Base-by-base conservation (phyloP, 2,113 vertebrate species). In the Apodemus speciosus region DNA sequence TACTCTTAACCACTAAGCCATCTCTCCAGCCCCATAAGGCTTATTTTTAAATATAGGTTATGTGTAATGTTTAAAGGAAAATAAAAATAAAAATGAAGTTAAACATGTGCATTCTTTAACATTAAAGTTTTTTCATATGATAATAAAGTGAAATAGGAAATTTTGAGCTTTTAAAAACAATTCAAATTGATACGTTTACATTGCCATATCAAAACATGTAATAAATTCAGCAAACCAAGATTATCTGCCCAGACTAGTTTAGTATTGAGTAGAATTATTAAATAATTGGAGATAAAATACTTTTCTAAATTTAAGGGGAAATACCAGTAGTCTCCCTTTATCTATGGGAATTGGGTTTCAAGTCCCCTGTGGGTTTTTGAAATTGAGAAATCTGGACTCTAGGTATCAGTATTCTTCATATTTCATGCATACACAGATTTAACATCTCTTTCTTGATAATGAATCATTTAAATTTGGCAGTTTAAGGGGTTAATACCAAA, bases 241-340 rank as follows among this genome's bases (percentile, higher is more conserved):
- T 94, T 89, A 73, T 87, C 18, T 89, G 35, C 15, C 6, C 66
- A 71, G 2, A 72, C 85, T 95, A 93, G 27, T 20, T 85, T 93
- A 92, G 64, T 79, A 23, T 75, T 94, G 76, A 88, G 2, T 89
- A 90, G 21, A 84, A 76, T 76, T 88, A 30, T 60, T 95, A 94
- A 75, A 56, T 71, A n/a, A 83, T 81, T 88, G 27, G 32, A 80
- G 9, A 90, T 83, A 49, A 80, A 90, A 79, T 86, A 85, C 18
- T 93, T 93, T 93, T 64, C 20, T 88, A 66, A 43, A 60, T 76
- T 60, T 25, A 49, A 93, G 6, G 72, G 27, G 64, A 94, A 92
- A 64, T 79, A 73, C 2, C 8, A 81, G 49, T 62, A 58, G 25
- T 92, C 6, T 21, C 5, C 16, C 32, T 11, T 88, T 81, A 35